Conservation (phyloP, 2,888 invertebrate species). For the Mactromeris polynyma region DNA sequence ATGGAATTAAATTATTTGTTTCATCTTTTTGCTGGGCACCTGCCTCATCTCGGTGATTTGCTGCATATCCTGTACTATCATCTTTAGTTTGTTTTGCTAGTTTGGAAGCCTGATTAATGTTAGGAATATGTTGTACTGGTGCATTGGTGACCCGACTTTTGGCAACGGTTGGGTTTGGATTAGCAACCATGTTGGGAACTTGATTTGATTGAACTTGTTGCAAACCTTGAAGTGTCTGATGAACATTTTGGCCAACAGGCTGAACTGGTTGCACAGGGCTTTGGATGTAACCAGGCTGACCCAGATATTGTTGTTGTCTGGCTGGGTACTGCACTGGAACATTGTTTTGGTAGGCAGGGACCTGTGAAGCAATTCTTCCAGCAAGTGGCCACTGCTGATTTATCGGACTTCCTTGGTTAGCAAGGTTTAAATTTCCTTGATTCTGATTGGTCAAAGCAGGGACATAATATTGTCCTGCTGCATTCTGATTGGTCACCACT, state of each 20-base stretch:
- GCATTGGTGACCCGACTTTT: conserved; percentile 18
- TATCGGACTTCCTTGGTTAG: conserved; percentile 41
- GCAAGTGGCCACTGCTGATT: conserved; percentile 52
- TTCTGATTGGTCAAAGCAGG: conserved; percentile 61
- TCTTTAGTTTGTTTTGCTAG: neutral
- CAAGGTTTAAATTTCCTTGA: conserved; percentile 45
- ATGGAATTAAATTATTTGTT: neutral
- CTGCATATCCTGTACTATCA: neutral
- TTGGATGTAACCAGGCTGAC: conserved; percentile 44
- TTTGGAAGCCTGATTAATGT: neutral
- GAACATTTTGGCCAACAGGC: conserved; percentile 27
- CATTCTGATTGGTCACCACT: conserved; percentile 45
- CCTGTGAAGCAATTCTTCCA: conserved; percentile 35
- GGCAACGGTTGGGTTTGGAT: neutral
- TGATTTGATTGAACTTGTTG: conserved; percentile 29
- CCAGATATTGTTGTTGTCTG: conserved; percentile 33
- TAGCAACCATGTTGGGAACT: conserved; percentile 24
- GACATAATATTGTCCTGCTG: conserved; percentile 54
- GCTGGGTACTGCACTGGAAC: conserved; percentile 23
- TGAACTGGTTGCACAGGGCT: conserved; percentile 45
- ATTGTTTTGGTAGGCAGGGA: conserved; percentile 50
- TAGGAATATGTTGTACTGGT: conserved; percentile 15
- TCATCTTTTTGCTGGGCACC: neutral
- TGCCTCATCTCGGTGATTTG: neutral
- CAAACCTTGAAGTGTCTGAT: conserved; percentile 23